phyloP scores from a whole-genome alignment of 2,888 invertebrate species.

The Mycalesis mineus region DNA sequence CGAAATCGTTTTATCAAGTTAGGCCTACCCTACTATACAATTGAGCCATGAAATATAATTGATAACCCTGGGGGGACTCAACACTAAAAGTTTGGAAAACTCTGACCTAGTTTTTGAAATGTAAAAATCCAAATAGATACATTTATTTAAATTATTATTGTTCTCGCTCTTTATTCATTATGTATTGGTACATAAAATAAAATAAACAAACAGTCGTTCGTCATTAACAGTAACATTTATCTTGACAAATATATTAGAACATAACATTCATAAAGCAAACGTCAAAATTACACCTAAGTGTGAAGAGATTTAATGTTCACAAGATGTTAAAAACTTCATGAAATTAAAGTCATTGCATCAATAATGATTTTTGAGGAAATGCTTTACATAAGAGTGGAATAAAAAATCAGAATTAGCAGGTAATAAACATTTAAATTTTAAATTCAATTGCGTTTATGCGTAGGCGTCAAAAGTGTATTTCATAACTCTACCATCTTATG shows the following conservation, averaged over 20 bases:
- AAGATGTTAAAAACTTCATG: background rate
- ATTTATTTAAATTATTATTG: too few species aligned
- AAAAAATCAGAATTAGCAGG: background rate
- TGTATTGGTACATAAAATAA: background rate
- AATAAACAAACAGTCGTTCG: background rate
- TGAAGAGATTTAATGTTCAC: conserved; percentile 4
- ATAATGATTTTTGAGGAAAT: background rate
- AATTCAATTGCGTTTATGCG: too few species aligned
- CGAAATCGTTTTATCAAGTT: too few species aligned
- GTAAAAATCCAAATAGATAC: too few species aligned
- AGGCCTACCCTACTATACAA: too few species aligned
- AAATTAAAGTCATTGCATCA: background rate
- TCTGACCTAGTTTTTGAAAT: too few species aligned
- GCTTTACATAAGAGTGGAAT: background rate
- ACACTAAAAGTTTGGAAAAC: too few species aligned
- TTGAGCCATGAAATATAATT: too few species aligned
- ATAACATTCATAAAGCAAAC: conserved; percentile 7
- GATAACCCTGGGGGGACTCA: too few species aligned
- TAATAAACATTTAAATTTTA: background rate
- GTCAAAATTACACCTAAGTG: conserved; percentile 1
- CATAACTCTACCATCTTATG: too few species aligned
- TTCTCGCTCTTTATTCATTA: background rate
- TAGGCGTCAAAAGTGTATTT: too few species aligned
- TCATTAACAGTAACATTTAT: conserved; percentile 1
- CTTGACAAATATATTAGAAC: background rate